Conservation (phyloP, 2,797 vertebrate genomes). For the Microchirus variegatus region DNA sequence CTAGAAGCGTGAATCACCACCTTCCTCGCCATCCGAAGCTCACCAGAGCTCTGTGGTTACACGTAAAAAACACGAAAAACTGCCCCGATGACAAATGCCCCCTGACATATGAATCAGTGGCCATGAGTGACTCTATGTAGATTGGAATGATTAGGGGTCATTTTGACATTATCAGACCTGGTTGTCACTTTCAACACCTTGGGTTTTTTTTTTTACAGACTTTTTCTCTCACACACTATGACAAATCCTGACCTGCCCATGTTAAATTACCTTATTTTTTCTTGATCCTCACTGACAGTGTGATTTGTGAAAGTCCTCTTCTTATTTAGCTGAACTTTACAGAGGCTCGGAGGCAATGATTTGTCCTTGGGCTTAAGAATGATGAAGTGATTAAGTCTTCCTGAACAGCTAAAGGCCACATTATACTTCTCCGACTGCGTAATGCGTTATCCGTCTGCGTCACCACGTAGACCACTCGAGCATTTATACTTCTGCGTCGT, state of each 20-base stretch:
- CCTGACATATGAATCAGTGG: constrained; percentile 43
- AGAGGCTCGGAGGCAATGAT: constrained; percentile 13
- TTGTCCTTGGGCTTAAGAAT: constrained; percentile 20
- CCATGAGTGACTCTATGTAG: constrained; percentile 24
- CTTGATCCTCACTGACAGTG: constrained; percentile 13
- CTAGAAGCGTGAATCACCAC: constrained; percentile 50
- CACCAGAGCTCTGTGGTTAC: constrained; percentile 29
- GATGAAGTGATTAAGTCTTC: constrained; percentile 15
- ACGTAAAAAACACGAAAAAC: constrained; percentile 23
- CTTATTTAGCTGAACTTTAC: constrained; percentile 22
- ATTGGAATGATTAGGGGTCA: constrained; percentile 41
- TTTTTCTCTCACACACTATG: constrained; percentile 18
- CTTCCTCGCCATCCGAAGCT: constrained; percentile 17
- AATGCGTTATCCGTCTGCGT: too few species aligned
- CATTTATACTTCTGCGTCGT: too few species aligned
- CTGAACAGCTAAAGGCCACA: constrained; percentile 7
- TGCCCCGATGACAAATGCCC: constrained; percentile 25
- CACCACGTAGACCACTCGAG: too few species aligned
- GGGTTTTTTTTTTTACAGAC: constrained; percentile 38
- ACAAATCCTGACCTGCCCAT: constrained; percentile 28
- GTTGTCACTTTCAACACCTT: constrained; percentile 38
- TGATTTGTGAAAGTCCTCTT: constrained; percentile 31
- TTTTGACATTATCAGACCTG: constrained; percentile 38
- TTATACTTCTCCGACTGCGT: too few species aligned
- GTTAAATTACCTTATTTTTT: constrained; percentile 33